These are phyloP conservation scores for Linnaemya tessellans DNA, from an alignment of 2,888 invertebrate genomes.

Conservation along the genomic window DNA sequence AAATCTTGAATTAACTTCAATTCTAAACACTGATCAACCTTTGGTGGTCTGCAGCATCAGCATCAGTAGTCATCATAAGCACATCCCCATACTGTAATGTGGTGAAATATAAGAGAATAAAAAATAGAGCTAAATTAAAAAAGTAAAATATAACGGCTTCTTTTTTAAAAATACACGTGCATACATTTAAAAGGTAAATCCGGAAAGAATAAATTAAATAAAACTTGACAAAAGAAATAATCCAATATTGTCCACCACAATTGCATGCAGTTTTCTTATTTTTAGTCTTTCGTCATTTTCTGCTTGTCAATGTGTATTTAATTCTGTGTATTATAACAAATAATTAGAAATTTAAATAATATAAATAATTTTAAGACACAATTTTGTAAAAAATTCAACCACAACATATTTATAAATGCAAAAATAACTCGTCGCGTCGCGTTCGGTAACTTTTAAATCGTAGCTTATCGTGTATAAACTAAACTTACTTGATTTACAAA, in stretches of 20 bases:
- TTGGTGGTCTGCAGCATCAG: constrained; percentile 10
- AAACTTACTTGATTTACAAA: background rate
- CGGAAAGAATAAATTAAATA: constrained; percentile 13
- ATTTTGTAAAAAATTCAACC: background rate
- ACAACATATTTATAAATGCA: background rate
- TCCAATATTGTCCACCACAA: constrained; percentile 35
- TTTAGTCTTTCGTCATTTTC: constrained; percentile 44
- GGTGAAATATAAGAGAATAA: constrained; percentile 22
- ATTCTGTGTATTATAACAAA: constrained; percentile 51
- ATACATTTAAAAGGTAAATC: constrained; percentile 7
- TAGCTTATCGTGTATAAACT: constrained; percentile 50
- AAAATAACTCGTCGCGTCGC: constrained; percentile 28
- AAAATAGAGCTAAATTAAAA: constrained; percentile 27
- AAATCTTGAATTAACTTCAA: constrained; percentile 8
- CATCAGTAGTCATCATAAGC: constrained; percentile 7
- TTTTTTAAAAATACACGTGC: constrained; percentile 13
- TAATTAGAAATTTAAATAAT: constrained; percentile 5
- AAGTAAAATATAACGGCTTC: constrained; percentile 63
- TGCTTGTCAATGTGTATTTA: constrained; percentile 57
- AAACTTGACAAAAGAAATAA: constrained; percentile 10
- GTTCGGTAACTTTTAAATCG: constrained; percentile 58
- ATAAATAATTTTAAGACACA: constrained; percentile 46
- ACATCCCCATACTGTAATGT: constrained; percentile 14
- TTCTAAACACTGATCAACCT: constrained; percentile 27
- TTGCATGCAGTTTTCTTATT: constrained; percentile 32